A percentile compares a stretch with the other conserved stretches of the same genome.
Conservation (phyloP, 2,888 invertebrate genomes). For the Phragmatobia fuliginosa region DNA sequence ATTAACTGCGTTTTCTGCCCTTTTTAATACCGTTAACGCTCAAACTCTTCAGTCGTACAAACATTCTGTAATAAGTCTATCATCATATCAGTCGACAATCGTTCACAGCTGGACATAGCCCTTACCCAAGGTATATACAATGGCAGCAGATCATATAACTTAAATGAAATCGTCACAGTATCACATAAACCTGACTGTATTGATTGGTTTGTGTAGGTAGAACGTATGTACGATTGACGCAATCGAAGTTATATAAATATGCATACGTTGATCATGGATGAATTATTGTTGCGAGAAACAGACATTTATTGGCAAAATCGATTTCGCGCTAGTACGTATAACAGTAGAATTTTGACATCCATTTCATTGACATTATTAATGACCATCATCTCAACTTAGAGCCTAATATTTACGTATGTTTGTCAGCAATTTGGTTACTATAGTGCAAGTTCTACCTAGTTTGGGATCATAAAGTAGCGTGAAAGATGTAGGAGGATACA, state of each 20-base stretch:
- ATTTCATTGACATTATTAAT: neutral
- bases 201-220: conserved; percentile 40
- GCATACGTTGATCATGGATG: conserved; percentile 32
- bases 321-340: neutral
- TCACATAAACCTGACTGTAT: conserved; percentile 29
- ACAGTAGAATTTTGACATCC: neutral
- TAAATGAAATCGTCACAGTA: conserved; percentile 39
- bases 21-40: too few species aligned
- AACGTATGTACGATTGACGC: conserved; percentile 37
- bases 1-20: too few species aligned
- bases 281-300: conserved; percentile 27
- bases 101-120: too few species aligned
- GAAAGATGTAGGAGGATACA: too few species aligned
- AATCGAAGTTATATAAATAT: conserved; percentile 50
- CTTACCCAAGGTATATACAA: neutral
- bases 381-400: neutral
- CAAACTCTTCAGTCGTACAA: too few species aligned
- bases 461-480: too few species aligned
- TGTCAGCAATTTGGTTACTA: too few species aligned
- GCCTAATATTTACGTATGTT: too few species aligned
- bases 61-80: neutral
- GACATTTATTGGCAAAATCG: conserved; percentile 13
- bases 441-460: too few species aligned
- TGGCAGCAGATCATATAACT: conserved; percentile 12
- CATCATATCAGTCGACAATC: too few species aligned